phyloP scores from a whole-genome alignment of 2,113 vertebrate species.

The Notarius quadriscutis region DNA sequence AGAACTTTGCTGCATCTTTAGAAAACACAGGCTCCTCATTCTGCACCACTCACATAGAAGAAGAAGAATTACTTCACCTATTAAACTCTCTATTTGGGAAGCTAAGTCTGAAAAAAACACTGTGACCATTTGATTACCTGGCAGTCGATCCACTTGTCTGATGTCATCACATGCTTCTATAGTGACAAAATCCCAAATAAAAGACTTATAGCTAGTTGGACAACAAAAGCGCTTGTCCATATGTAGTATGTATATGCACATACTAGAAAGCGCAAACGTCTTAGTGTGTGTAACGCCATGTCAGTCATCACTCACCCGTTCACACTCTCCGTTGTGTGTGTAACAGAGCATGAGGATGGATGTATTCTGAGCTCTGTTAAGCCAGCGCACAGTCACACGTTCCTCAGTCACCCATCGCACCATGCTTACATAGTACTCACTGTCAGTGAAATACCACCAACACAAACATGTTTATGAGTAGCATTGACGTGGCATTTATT shows the following conservation, averaged over 20 bases:
- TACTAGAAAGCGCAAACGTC: not conserved
- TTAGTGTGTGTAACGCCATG: constrained; percentile 10
- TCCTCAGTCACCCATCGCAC: constrained; percentile 68
- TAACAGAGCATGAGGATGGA: constrained; percentile 70
- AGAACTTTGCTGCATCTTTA: constrained; percentile 62
- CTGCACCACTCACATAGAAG: constrained; percentile 52
- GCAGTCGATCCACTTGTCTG: constrained; percentile 70
- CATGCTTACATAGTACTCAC: constrained; percentile 71
- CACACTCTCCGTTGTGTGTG: constrained; percentile 58
- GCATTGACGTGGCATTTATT: not conserved
- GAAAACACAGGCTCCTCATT: constrained; percentile 71
- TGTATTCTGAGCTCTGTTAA: constrained; percentile 72
- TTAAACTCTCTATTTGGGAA: not conserved
- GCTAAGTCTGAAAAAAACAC: not conserved
- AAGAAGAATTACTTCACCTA: not conserved
- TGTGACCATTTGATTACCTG: constrained; percentile 62
- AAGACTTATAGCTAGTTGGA: not conserved
- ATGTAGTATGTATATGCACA: not conserved
- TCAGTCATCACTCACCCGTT: constrained; percentile 55
- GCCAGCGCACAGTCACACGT: constrained; percentile 68
- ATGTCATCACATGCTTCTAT: constrained; percentile 71
- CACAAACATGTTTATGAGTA: not conserved
- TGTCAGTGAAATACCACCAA: constrained; percentile 38
- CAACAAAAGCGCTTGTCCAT: not conserved
- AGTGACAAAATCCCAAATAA: constrained; percentile 8